Evolutionary conservation across 2,797 vertebrate species (phyloP).

Genomic region (Galaxias olidus): DNA sequence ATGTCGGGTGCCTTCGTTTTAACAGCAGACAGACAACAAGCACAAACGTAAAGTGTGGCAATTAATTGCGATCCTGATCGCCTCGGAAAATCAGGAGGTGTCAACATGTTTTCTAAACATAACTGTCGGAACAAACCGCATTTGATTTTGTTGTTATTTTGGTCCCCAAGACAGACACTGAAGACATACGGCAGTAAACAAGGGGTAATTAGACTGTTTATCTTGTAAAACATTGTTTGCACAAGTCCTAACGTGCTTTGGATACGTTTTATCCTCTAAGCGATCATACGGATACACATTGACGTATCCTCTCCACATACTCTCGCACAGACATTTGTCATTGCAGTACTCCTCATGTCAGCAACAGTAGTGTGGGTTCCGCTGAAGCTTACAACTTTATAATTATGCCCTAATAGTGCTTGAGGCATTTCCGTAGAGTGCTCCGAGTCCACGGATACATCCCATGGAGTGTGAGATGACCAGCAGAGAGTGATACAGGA

Average conservation of each 20-base stretch:
- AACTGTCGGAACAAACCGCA: slow-evolving; percentile 84
- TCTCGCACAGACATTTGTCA: too few relatives aligned
- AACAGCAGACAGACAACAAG: slow-evolving; percentile 75
- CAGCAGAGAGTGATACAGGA: too few relatives aligned
- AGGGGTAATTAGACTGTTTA: slow-evolving; percentile 76
- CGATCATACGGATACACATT: slow-evolving; percentile 12
- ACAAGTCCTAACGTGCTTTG: too few relatives aligned
- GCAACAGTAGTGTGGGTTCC: too few relatives aligned
- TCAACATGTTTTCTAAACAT: slow-evolving; percentile 96
- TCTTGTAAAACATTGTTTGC: too few relatives aligned
- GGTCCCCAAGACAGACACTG: slow-evolving; percentile 89
- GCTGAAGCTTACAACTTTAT: too few relatives aligned
- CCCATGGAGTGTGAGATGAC: too few relatives aligned
- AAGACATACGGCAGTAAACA: slow-evolving; percentile 84
- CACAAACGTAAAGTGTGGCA: slow-evolving; percentile 82
- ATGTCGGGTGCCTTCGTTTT: slow-evolving; percentile 86
- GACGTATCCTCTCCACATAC: too few relatives aligned
- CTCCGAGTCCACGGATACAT: too few relatives aligned
- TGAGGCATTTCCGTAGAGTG: too few relatives aligned
- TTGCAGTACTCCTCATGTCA: too few relatives aligned
- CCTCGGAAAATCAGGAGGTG: slow-evolving; percentile 92
- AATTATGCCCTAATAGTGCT: too few relatives aligned
- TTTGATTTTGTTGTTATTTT: slow-evolving; percentile 83
- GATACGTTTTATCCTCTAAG: slow-evolving; percentile 38
- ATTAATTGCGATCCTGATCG: slow-evolving; percentile 93